phyloP scores from a whole-genome alignment of 2,797 vertebrate species.

The Astyanax mexicanus region DNA sequence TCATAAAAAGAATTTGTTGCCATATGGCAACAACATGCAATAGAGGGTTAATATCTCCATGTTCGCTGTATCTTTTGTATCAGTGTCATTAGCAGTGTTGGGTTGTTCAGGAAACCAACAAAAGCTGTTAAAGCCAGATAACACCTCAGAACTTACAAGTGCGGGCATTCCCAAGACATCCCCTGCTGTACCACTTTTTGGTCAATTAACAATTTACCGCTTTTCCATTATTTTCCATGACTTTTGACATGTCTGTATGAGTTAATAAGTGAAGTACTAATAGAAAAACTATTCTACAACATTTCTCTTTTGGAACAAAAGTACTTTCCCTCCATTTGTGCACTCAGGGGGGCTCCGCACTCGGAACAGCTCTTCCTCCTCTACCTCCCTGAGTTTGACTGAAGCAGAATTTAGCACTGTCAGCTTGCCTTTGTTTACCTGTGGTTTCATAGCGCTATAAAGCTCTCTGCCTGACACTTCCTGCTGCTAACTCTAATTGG shows the following conservation, averaged over 20 bases:
- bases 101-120: too few species aligned
- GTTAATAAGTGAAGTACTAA: background rate
- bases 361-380: conserved; percentile 16
- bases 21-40: too few species aligned
- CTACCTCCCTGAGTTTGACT: conserved; percentile 23
- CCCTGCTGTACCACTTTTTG: too few species aligned
- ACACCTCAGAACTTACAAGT: too few species aligned
- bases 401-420: conserved; percentile 34
- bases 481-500: conserved; percentile 50
- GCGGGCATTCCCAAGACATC: too few species aligned
- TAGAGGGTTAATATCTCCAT: too few species aligned
- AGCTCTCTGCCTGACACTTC: conserved; percentile 30
- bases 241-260: background rate
- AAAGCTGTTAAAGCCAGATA: too few species aligned
- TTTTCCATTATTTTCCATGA: too few species aligned
- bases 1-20: too few species aligned
- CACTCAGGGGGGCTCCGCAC: background rate
- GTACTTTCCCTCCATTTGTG: background rate
- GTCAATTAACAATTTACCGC: too few species aligned
- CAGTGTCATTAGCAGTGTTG: too few species aligned
- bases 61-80: too few species aligned
- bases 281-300: background rate
- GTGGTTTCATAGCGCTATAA: conserved; percentile 48
- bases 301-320: background rate
- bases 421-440: conserved; percentile 49